A percentile compares a stretch with the other conserved stretches of the same genome.
Evolutionary conservation across 2,797 vertebrate species (phyloP).

Genomic region (Cephalopachus bancanus): DNA sequence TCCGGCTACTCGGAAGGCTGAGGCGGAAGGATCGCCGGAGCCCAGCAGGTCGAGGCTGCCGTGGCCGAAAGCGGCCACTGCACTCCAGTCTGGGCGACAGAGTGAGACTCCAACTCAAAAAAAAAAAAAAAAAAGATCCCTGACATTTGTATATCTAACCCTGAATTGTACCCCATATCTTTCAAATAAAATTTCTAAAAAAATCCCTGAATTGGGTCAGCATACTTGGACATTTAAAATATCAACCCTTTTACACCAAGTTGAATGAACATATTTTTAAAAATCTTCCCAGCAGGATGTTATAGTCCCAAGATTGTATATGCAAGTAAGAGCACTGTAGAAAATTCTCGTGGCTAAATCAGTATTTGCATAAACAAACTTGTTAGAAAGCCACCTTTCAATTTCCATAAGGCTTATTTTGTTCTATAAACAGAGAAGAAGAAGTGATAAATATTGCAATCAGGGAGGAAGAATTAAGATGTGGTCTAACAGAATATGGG

Average conservation of each 20-base stretch:
- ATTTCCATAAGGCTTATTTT: background rate
- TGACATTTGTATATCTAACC: too few species aligned
- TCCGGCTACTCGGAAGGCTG: too few species aligned
- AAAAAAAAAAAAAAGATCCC: background rate
- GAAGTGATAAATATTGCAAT: background rate
- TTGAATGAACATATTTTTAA: slow-evolving; percentile 5
- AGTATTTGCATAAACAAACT: background rate
- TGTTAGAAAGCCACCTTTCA: background rate
- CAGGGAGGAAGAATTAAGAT: fast-evolving
- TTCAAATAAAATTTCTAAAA: background rate
- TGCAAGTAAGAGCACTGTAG: background rate
- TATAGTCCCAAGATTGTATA: background rate
- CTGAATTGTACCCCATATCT: too few species aligned
- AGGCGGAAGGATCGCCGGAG: too few species aligned
- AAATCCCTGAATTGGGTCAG: background rate
- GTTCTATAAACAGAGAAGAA: background rate
- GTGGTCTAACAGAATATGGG: fast-evolving
- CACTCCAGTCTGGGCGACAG: too few species aligned
- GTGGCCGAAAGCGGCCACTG: too few species aligned
- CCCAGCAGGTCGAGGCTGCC: too few species aligned
- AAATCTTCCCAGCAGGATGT: background rate
- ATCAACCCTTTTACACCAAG: background rate
- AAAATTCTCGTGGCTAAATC: background rate
- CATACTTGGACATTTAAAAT: background rate
- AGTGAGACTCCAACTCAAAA: too few species aligned